Base-by-base conservation (phyloP, 2,888 invertebrate species). In the Drepana falcataria region DNA sequence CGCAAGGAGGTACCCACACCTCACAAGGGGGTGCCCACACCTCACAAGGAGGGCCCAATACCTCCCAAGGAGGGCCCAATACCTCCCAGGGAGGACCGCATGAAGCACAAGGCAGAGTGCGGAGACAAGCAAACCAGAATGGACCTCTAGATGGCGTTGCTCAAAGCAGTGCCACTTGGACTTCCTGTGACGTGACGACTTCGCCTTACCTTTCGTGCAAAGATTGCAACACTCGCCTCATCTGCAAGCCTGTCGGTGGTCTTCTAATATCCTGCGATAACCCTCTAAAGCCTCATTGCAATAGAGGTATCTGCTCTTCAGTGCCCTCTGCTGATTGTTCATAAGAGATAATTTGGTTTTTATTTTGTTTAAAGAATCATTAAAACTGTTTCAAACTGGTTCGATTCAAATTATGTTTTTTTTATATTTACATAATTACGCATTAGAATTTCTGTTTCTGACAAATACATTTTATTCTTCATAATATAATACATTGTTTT, bases 171-270 rank as follows among this genome's bases (percentile, higher is more conserved):
- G 63, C 63, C 3, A 66, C 60, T 41, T 78, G 74, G 77, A 73
- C 71, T 0, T 35, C 75, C 2, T 84, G 85, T 49, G 72, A 81
- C 58, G 47, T 61, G 52, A 67, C 68, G 4, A 58, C 62, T 0
- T 58, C 57, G 0, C 69, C 76, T 0, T 63, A 57, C 35, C 58
- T 79, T 6, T 75, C 79, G 0, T 85, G 85, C 57, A 58, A 73
- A 2, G 75, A 83, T 56, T 86, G 83, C 64, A 71, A 60, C 47
- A 83, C 82, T 2, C 72, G 74, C 2, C 37, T 81, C 35, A 75
- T 84, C 33, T 85, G 87, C 63, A 81, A 81, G 51, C 73, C 73
- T 2, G 44, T 77, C 4, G 82, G 81, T 3, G 85, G 84, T 0
- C 47, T 83, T 4, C 55, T 85, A 33, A 70, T 66, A 35, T 4